Base-by-base conservation (phyloP, 2,113 vertebrate genomes). In the Poeciliopsis turrubarensis region DNA sequence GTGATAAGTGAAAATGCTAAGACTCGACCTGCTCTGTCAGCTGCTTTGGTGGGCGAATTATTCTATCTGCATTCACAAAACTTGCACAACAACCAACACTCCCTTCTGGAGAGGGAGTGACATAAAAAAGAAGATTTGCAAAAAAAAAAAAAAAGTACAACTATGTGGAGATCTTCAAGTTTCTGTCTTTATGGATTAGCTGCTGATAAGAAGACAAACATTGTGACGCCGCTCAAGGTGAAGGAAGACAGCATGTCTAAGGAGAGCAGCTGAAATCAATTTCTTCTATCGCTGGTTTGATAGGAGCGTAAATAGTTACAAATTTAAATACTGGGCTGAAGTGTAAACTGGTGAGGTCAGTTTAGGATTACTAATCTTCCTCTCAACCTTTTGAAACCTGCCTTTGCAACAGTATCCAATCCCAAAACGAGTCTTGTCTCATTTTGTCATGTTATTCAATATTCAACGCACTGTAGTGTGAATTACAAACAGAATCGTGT, bases 161-260 rank as follows among this genome's bases (percentile, higher is more conserved):
- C 44, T 47, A 47, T 47, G 17, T 57, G 51, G 7, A 27, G 7
- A 29, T 73, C 47, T 39, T 29, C 19, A 11, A 47, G 76, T 74
- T 22, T 67, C 17, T 15, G n/a, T 3, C 5, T 77, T 78, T 41
- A 68, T 73, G 65, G 69, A 72, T 77, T 22, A 41, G 39, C 62
- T 63, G 63, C 63, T 29, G 80, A 87, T 87, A 86, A 87, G 75
- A 75, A n/a, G 37, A n/a, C 10, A 64, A 27, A 41, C 19, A 57
- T 2, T n/a, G 39, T 65, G 68, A 37, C 19, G 8, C 27, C 5
- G 63, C 26, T 73, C 7, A 31, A 70, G 30, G 67, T 27, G 57
- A 72, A 83, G 27, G 22, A 66, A 39, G 41, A 11, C 62, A 34
- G 54, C 26, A 25, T 64, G 30, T 26, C 4, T 22, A 60, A 57